Percentiles rank a stretch among this genome's conserved stretches.
Conservation (phyloP, 2,888 invertebrate species). For the Diogma glabrata region DNA sequence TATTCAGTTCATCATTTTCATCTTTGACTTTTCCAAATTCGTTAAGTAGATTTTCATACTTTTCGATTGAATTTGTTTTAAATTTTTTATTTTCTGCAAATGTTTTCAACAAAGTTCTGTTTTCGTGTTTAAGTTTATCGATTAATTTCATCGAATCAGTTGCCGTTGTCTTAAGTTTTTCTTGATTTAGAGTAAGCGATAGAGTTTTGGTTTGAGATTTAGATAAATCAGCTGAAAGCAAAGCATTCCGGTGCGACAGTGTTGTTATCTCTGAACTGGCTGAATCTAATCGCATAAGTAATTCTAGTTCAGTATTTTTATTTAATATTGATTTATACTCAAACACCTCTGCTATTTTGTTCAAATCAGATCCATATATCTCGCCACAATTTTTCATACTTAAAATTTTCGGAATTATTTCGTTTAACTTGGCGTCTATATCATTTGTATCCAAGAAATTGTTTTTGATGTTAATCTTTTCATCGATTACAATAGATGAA, state of each 20-base stretch:
- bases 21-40: neutral
- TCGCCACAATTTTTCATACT: conserved; percentile 8
- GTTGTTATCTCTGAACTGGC: conserved; percentile 14
- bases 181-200: conserved; percentile 12
- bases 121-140: conserved; percentile 3
- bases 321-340: conserved; percentile 17
- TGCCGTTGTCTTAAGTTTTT: conserved; percentile 6
- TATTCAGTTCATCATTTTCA: conserved; percentile 1
- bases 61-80: no score
- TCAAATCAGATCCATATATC: no score
- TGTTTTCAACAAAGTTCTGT: neutral
- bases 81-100: neutral
- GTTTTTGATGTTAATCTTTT: neutral
- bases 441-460: neutral
- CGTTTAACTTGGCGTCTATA: conserved; percentile 2
- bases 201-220: conserved; percentile 16
- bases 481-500: neutral
- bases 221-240: conserved; percentile 17
- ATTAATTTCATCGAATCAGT: neutral
- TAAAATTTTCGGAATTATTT: conserved; percentile 13
- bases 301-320: conserved; percentile 15
- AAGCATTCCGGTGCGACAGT: conserved; percentile 15
- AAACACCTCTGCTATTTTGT: conserved; percentile 17
- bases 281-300: conserved; percentile 16
- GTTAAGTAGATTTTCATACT: no score